Evolutionary conservation across 2,888 invertebrate genomes (phyloP), one percentile per base, ranked within the genome.

Genomic region (Unio pictorum): DNA sequence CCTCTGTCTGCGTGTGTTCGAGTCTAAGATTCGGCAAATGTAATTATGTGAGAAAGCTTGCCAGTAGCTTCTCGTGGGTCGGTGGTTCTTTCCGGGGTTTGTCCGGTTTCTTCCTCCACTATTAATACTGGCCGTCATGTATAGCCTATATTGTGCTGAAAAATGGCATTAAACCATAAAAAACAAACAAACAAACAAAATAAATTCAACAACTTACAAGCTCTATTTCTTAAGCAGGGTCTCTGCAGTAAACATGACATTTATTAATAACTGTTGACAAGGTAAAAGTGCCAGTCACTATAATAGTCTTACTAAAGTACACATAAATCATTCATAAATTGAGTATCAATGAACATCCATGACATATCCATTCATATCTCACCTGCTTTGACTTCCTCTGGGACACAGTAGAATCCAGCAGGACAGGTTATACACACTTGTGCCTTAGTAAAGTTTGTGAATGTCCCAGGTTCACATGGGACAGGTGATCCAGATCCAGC

Each of bases 351-450:
- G 17, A 23, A 58, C n/a, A 23, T 58, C 58, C n/a, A 26, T 26
- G 26, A 23, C 0, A n/a, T 58, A 58, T 18, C 59, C 26, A 0
- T 59, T 18, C 45, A 45, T 45, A 45, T 45, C 60, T 66, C 70
- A 87, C 87, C 87, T 73, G 66, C 72, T 56, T 85, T 72, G 55
- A 87, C 86, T 71, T 88, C 86, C 71, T 86, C 86, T 26, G 88
- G 88, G 3, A 87, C 87, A 79, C 89, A 89, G 72, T 88, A 89
- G 78, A 80, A 88, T 4, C 88, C 86, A 54, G 80, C 82, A 20
- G 88, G 86, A 74, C 88, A 88, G 11, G 71, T 75, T 18, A 86
- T 61, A 70, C 88, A 89, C 0, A 67, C 57, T 0, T 78, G 71
- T n/a, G 85, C 85, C 71, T 87, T 87, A 18, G 85, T 84, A 67